phyloP scores from a whole-genome alignment of 2,888 invertebrate genomes.

The Rhorus exstirpatorius region DNA sequence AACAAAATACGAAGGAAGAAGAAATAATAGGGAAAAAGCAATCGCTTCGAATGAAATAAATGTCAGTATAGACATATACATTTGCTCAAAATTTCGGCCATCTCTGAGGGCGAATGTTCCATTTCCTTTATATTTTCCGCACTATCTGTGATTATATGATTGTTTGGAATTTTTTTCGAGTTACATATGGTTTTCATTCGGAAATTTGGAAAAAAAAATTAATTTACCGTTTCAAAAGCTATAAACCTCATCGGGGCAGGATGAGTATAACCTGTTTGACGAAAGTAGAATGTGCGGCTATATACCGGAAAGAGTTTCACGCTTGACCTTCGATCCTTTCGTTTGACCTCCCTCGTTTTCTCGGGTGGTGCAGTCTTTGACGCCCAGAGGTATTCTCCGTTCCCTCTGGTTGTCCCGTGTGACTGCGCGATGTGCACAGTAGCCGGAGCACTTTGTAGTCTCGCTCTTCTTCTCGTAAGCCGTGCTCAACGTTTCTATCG shows the following conservation, averaged over 20 bases:
- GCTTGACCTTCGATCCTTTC: slow-evolving; percentile 58
- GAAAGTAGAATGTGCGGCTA: slow-evolving; percentile 21
- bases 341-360: slow-evolving; percentile 42
- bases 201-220: too few species aligned
- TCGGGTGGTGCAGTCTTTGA: slow-evolving; percentile 46
- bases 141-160: too few species aligned
- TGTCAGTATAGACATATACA: too few species aligned
- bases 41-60: too few species aligned
- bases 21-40: too few species aligned
- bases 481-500: slow-evolving; percentile 57
- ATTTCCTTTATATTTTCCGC: too few species aligned
- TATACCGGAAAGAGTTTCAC: slow-evolving; percentile 51
- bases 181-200: too few species aligned
- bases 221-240: not conserved
- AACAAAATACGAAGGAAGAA: too few species aligned
- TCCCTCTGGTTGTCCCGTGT: slow-evolving; percentile 16
- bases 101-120: too few species aligned
- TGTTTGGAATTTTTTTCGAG: too few species aligned
- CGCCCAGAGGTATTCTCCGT: slow-evolving; percentile 44
- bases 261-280: slow-evolving; percentile 2
- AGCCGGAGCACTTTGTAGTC: slow-evolving; percentile 50
- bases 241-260: not conserved
- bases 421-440: slow-evolving; percentile 45
- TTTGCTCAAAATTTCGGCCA: too few species aligned
- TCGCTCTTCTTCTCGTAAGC: slow-evolving; percentile 51